Conservation (phyloP, 2,113 vertebrate genomes). For the Asarcornis scutulata region DNA sequence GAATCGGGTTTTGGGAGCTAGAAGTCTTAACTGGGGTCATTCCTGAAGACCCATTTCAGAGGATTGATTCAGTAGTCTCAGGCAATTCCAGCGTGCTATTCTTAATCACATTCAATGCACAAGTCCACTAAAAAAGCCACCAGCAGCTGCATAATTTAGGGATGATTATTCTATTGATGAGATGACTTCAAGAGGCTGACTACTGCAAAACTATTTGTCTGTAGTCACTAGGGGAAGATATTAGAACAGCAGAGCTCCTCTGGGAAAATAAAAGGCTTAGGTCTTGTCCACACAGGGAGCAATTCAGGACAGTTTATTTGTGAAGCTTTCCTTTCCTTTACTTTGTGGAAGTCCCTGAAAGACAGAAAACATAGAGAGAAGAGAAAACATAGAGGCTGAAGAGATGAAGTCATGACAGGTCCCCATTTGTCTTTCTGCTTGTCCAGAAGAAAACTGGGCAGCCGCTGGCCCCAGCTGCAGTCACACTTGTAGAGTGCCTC, state of each 20-base stretch:
- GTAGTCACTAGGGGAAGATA: not conserved
- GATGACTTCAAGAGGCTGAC: not conserved
- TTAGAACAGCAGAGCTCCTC: not conserved
- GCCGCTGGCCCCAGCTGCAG: not conserved
- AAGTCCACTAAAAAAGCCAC: not conserved
- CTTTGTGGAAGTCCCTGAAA: not conserved
- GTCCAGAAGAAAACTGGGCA: not conserved
- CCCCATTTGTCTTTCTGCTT: not conserved
- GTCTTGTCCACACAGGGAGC: not conserved
- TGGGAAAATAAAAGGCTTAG: not conserved
- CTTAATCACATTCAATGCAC: not conserved
- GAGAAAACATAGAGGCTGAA: not conserved
- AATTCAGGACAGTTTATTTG: not conserved
- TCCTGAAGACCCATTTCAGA: not conserved
- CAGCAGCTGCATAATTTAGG: not conserved
- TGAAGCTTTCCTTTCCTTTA: not conserved
- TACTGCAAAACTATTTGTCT: not conserved
- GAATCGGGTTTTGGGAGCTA: not conserved
- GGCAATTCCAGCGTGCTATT: not conserved
- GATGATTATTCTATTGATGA: not conserved
- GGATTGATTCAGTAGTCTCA: not conserved
- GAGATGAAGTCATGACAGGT: not conserved
- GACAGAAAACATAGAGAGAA: not conserved
- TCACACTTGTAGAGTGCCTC: not conserved
- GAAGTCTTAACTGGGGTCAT: not conserved